Percentiles rank a stretch among this genome's conserved stretches.
Conservation (phyloP, 2,888 invertebrate species). For the Sphaerolaimus hirsutus region DNA sequence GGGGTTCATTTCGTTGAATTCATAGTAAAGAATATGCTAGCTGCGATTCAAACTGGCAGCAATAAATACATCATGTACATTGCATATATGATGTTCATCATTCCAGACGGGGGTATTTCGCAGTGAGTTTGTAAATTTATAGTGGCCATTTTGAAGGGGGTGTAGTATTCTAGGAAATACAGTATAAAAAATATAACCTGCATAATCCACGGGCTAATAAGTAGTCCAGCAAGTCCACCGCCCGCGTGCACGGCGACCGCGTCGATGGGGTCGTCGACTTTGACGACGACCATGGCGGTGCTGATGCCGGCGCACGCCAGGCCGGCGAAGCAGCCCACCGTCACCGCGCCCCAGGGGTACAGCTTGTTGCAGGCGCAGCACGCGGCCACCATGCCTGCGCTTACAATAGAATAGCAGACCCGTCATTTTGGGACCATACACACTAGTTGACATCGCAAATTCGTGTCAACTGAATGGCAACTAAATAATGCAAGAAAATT, state of each 20-base stretch:
- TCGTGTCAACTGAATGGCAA: background rate
- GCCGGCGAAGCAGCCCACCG: slow-evolving; percentile 26
- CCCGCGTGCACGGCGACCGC: slow-evolving; percentile 31
- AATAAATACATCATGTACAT: too few species aligned
- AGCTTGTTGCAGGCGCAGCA: slow-evolving; percentile 29
- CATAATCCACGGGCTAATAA: slow-evolving; percentile 26
- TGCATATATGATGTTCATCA: too few species aligned
- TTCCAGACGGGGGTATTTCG: too few species aligned
- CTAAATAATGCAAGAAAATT: background rate
- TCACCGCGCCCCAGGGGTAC: slow-evolving; percentile 25
- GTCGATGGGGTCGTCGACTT: slow-evolving; percentile 31
- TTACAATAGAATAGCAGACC: background rate
- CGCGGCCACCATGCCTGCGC: slow-evolving; percentile 19
- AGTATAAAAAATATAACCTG: too few species aligned
- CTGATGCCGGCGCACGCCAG: slow-evolving; percentile 21
- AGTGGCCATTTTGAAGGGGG: too few species aligned
- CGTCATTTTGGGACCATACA: background rate
- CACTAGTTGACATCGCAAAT: background rate
- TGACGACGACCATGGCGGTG: slow-evolving; percentile 11
- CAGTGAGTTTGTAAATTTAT: too few species aligned
- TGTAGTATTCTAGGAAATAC: too few species aligned
- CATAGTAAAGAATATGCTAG: too few species aligned
- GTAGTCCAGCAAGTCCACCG: slow-evolving; percentile 29
- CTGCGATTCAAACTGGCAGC: too few species aligned
- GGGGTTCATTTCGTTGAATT: too few species aligned